Evolutionary conservation across 2,888 invertebrate species (phyloP), one percentile per base, ranked within the genome.

Genomic region (Podabrus alpinus): DNA sequence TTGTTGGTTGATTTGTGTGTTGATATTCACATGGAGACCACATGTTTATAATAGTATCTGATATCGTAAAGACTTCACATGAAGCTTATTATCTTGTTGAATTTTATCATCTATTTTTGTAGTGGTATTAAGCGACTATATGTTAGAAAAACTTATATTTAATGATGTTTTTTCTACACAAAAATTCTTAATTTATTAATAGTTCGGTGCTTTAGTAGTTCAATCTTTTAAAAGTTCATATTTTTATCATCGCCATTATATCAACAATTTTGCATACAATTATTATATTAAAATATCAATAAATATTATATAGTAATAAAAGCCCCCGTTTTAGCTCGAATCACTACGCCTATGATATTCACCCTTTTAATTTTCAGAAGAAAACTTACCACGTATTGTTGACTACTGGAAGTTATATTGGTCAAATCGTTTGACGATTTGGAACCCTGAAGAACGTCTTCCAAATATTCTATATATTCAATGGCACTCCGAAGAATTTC

Each of bases 401-500:
- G 69, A 21, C 72, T 73, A 1, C 74, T 68, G n/a, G 79, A 72
- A 7, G 70, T 76, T 59, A 78, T 77, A 17, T 76, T 67, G 59
- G 79, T 70, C n/a, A 71, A 80, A 25, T 84, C 83, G 60, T 77
- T 74, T 5, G 82, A 79, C 9, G 78, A 76, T 73, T 88, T 87
- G 10, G 92, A 91, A 0, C 91, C 94, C 85, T 94, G 91, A 2
- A 97, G 86, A 4, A 97, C 90, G 74, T 95, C 95, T 85, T 97
- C 96, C 79, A 97, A 88, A 80, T 94, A 93, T 85, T 98, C 98
- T 80, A 99, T 99, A 86, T 99, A 98, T 83, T 98, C 98, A 84
- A 99, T 99, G 60, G 99, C 99, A 82, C 97, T 97, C 77, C 98
- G 90, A 59, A 99, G 90, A 80, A 99, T 99, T 88, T 99, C 99